Percentiles rank a stretch among this genome's conserved stretches.
Evolutionary conservation across 2,113 vertebrate genomes (phyloP).

Genomic region (Tylochromis polylepis): DNA sequence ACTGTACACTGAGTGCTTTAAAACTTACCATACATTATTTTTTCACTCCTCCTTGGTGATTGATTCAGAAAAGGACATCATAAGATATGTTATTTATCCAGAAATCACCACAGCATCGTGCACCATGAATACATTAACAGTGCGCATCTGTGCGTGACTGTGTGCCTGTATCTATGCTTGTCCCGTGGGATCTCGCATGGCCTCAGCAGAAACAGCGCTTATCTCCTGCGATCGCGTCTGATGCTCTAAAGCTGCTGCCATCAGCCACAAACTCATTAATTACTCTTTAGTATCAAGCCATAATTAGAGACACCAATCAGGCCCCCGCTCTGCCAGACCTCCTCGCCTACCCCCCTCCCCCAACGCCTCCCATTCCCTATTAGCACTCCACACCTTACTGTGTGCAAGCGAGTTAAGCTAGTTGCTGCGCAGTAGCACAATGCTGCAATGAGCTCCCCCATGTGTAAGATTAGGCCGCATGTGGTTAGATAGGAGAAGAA

Average conservation of each 20-base stretch:
- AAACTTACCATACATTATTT: background rate
- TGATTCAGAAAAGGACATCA: background rate
- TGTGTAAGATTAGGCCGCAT: slow-evolving; percentile 59
- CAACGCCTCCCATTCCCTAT: slow-evolving; percentile 27
- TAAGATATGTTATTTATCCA: background rate
- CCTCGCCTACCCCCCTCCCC: background rate
- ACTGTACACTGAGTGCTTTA: background rate
- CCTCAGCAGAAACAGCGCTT: slow-evolving; percentile 56
- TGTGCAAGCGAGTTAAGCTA: slow-evolving; percentile 49
- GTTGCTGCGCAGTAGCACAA: slow-evolving; percentile 9
- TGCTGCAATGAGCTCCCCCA: slow-evolving; percentile 44
- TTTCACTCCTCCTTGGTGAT: background rate
- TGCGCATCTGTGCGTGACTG: background rate
- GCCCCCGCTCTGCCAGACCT: slow-evolving; percentile 17
- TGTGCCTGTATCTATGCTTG: background rate
- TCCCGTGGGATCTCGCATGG: slow-evolving; percentile 44
- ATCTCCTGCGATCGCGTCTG: slow-evolving; percentile 61
- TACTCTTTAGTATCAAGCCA: slow-evolving; percentile 75
- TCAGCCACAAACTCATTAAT: slow-evolving; percentile 74
- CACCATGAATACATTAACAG: background rate
- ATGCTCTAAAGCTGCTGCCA: slow-evolving; percentile 65
- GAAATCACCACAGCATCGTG: background rate
- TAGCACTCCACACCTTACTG: slow-evolving; percentile 42
- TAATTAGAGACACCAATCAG: slow-evolving; percentile 75
- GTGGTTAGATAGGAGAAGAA: slow-evolving; percentile 12